Conservation (phyloP, 2,888 invertebrate species). For the Caenorhabditis macrosperma region DNA sequence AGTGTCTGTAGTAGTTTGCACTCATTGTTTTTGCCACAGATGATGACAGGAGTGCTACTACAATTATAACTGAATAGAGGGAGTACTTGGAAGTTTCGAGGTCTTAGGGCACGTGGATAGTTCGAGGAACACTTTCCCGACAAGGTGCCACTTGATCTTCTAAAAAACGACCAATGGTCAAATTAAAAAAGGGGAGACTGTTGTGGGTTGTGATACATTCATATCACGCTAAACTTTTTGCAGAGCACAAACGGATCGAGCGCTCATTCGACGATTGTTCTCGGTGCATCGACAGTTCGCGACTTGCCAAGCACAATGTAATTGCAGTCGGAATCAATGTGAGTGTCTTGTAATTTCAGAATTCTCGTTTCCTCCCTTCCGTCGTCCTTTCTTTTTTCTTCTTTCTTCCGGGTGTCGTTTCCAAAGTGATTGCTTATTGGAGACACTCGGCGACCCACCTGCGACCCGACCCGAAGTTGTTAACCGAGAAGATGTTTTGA, state of each 20-base stretch:
- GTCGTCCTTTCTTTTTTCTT: not conserved
- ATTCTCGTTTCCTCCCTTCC: not conserved
- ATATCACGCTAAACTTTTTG: constrained; percentile 58
- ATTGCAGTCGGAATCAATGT: constrained; percentile 88
- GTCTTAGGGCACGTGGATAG: constrained; percentile 11
- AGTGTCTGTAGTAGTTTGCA: constrained; percentile 19
- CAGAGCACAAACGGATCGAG: constrained; percentile 86
- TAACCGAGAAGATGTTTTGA: not conserved
- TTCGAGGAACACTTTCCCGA: not conserved
- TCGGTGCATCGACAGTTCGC: constrained; percentile 88
- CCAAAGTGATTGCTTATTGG: not conserved
- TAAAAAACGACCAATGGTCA: constrained; percentile 3
- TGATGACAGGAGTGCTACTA: not conserved
- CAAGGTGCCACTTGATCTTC: constrained; percentile 28
- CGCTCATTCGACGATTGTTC: constrained; percentile 88
- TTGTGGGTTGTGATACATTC: no score
- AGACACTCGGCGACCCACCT: not conserved
- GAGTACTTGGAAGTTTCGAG: constrained; percentile 13
- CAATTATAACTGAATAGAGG: not conserved
- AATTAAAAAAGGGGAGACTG: no score
- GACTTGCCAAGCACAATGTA: constrained; percentile 89
- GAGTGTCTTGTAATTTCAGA: constrained; percentile 20
- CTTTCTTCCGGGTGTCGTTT: not conserved
- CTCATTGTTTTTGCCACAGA: constrained; percentile 19
- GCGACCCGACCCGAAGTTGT: constrained; percentile 9